phyloP scores from a whole-genome alignment of 2,888 invertebrate species.

The Eristalinus aeneus region DNA sequence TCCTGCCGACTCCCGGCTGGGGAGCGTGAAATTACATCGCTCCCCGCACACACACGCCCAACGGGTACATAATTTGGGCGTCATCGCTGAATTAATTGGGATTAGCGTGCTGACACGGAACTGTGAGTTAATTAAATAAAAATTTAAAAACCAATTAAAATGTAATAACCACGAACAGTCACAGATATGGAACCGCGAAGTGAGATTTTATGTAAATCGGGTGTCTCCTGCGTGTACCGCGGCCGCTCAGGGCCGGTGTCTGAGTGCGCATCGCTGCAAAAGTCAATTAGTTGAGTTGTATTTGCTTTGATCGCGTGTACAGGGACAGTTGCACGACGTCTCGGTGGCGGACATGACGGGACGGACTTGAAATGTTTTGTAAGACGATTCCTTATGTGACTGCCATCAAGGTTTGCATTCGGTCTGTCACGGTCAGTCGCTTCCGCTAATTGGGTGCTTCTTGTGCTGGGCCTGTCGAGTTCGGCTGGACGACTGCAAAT shows the following conservation, averaged over 20 bases:
- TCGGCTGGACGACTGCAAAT: not conserved
- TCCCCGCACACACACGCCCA: not conserved
- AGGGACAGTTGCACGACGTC: not conserved
- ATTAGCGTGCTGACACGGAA: slow-evolving; percentile 56
- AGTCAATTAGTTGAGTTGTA: slow-evolving; percentile 32
- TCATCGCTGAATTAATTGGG: slow-evolving; percentile 46
- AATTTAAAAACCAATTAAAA: slow-evolving; percentile 69
- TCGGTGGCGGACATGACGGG: not conserved
- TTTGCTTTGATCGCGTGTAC: slow-evolving; percentile 47
- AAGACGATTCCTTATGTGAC: not conserved
- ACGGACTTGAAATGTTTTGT: not conserved
- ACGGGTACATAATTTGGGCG: slow-evolving; percentile 55
- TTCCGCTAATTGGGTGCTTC: not conserved
- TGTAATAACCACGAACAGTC: slow-evolving; percentile 50
- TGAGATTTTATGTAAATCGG: slow-evolving; percentile 48
- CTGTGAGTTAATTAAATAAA: slow-evolving; percentile 66
- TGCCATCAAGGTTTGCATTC: not conserved
- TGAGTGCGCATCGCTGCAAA: not conserved
- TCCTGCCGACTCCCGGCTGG: slow-evolving; percentile 25
- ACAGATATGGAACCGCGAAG: slow-evolving; percentile 18
- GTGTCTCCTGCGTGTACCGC: not conserved
- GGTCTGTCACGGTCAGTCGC: not conserved
- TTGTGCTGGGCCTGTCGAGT: not conserved
- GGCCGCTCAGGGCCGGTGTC: not conserved
- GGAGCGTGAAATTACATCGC: slow-evolving; percentile 49